A percentile compares a stretch with the other conserved stretches of the same genome.
Conservation (phyloP, 2,797 vertebrate genomes). For the Myotis daubentonii region DNA sequence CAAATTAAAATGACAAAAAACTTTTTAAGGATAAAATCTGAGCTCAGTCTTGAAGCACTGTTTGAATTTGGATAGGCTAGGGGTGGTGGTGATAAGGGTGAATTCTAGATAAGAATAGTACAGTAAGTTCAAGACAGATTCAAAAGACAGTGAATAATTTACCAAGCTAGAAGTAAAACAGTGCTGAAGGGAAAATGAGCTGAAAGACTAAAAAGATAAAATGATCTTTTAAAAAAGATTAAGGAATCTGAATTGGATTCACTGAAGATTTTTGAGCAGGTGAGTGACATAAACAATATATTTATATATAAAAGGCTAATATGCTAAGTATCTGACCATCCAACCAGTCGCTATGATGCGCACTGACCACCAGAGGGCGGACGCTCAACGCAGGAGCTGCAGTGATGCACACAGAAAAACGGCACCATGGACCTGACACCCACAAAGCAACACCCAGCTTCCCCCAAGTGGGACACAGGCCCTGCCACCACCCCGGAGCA, state of each 20-base stretch:
- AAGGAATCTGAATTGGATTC: constrained; percentile 14
- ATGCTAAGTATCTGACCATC: no score
- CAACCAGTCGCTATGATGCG: no score
- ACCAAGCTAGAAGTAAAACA: constrained; percentile 26
- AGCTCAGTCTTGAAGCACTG: neutral
- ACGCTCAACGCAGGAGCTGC: no score
- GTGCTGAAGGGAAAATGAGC: neutral
- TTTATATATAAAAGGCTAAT: no score
- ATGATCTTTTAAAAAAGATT: constrained; percentile 29
- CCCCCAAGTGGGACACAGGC: no score
- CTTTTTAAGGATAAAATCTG: constrained; percentile 30
- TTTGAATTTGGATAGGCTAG: neutral
- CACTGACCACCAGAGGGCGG: no score
- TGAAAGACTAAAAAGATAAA: constrained; percentile 9
- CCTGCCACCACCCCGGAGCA: no score
- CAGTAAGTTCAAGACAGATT: neutral
- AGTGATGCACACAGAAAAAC: no score
- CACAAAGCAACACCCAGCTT: no score
- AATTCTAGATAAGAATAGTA: constrained; percentile 33
- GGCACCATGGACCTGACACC: no score
- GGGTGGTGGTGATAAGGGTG: neutral
- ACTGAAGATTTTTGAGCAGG: constrained; percentile 2
- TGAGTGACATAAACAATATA: neutral
- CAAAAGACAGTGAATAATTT: neutral
- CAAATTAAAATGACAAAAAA: neutral